Base-by-base conservation (phyloP, 2,888 invertebrate genomes). In the Arctia plantaginis region DNA sequence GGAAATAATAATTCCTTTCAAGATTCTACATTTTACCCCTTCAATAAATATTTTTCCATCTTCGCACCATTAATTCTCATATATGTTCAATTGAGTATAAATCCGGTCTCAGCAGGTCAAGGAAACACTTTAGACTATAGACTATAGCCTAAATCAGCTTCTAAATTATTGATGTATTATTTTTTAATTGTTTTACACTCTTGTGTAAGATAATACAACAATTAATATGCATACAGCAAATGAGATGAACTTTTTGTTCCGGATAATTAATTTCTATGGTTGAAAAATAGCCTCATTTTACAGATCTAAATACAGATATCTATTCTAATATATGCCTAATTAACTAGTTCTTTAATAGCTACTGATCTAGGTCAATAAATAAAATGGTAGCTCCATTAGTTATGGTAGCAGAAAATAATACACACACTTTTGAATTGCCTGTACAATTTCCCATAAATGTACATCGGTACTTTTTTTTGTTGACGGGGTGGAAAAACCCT, bases 181-280 rank as follows among this genome's bases (percentile, higher is more conserved):
- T 62, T 30, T n/a, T n/a, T n/a, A n/a, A n/a, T n/a, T n/a, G n/a
- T n/a, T n/a, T n/a, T n/a, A n/a, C n/a, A n/a, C n/a, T n/a, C n/a
- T n/a, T n/a, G n/a, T n/a, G n/a, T n/a, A n/a, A n/a, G n/a, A n/a
- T n/a, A n/a, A n/a, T n/a, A n/a, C n/a, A n/a, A n/a, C n/a, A n/a
- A n/a, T n/a, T n/a, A n/a, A n/a, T n/a, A n/a, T n/a, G n/a, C n/a
- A n/a, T n/a, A 62, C 30, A 62, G 30, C 18, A 27, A 18, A 62
- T 62, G 1, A 62, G 62, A 62, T 15, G 15, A 62, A 62, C 30
- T 30, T 27, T 12, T 62, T 15, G 62, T 30, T 62, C 6, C 62
- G 30, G 62, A 30, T 62, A 62, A 62, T 62, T 30, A 62, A 62
- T 62, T 62, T 62, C 30, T 30, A 62, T 30, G 62, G 62, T 62